Evolutionary conservation across 2,888 invertebrate species (phyloP), one percentile per base, ranked within the genome.

Genomic region (Drosophila parthenogenetica): DNA sequence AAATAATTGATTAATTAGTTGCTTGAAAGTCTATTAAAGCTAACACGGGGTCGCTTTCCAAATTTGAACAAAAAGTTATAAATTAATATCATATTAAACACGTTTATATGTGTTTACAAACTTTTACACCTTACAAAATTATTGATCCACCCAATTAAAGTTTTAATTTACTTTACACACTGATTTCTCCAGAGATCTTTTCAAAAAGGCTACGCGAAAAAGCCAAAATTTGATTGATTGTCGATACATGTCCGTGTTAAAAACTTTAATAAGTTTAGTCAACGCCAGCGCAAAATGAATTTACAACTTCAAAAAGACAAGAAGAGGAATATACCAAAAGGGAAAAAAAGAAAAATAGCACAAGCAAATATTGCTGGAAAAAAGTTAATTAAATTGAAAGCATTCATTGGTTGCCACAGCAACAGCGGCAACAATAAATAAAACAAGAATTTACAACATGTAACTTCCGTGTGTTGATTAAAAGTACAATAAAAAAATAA

Each of bases 331-430:
- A 64, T 43, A 45, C 14, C 32, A 7, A 60, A 59, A 43, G 22
- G 50, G 51, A 58, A 3, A 35, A 16, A 37, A 45, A 19, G 13
- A 35, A 7, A 42, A 29, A 16, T 22, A n/a, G 10, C 10, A 4
- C 19, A 39, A 25, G 45, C 61, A 61, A 68, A 75, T 64, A 61
- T 61, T 58, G 32, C 25, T 39, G 62, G 48, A 80, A 82, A 85
- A 83, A 73, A 71, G 50, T 79, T 88, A 83, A 83, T 83, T 88
- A 88, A 83, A 86, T 88, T 86, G 83, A 83, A 83, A 85, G 83
- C 83, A 63, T 69, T 74, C 57, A 69, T 50, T 62, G 65, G 68
- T 61, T 58, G 71, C 59, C 14, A 51, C 3, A 45, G 16, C 60
- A 61, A 61, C 22, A 55, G 35, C 10, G 43, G 13, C 64, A 61